Evolutionary conservation across 2,113 vertebrate genomes (phyloP).

Genomic region (Cephalophus harveyi): DNA sequence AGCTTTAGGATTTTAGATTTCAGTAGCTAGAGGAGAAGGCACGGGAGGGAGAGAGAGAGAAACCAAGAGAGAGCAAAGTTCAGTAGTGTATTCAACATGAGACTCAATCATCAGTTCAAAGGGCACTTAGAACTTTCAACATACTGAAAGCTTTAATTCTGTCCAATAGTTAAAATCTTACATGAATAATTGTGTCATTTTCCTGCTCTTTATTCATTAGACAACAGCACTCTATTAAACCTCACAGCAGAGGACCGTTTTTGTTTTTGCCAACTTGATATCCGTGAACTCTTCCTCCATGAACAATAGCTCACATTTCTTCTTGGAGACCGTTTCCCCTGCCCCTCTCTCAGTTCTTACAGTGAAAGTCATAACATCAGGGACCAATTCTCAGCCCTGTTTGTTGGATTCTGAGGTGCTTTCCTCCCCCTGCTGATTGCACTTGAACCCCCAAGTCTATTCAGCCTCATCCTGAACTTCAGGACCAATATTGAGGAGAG

Average conservation of each 20-base stretch:
- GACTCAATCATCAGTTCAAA: not conserved
- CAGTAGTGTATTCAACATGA: not conserved
- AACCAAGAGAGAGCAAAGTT: conserved; percentile 34
- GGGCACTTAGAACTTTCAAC: not conserved
- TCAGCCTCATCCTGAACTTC: not conserved
- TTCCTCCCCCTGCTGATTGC: not conserved
- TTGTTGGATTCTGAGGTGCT: not conserved
- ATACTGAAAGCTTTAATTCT: not conserved
- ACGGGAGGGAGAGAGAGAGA: not conserved
- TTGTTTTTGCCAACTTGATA: not conserved
- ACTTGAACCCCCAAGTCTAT: not conserved
- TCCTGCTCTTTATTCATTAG: not conserved
- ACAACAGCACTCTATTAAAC: not conserved
- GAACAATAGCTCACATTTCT: not conserved
- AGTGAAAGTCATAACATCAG: not conserved
- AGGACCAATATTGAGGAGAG: not conserved
- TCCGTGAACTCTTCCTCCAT: not conserved
- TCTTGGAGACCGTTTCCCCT: not conserved
- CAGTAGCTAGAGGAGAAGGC: not conserved
- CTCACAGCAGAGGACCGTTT: not conserved
- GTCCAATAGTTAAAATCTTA: not conserved
- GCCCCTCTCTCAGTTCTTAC: not conserved
- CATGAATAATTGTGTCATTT: not conserved
- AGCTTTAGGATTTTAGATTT: not conserved
- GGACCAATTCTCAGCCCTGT: not conserved